phyloP scores from a whole-genome alignment of 1,140 invertebrate genomes.

The Drosophila biarmipes region DNA sequence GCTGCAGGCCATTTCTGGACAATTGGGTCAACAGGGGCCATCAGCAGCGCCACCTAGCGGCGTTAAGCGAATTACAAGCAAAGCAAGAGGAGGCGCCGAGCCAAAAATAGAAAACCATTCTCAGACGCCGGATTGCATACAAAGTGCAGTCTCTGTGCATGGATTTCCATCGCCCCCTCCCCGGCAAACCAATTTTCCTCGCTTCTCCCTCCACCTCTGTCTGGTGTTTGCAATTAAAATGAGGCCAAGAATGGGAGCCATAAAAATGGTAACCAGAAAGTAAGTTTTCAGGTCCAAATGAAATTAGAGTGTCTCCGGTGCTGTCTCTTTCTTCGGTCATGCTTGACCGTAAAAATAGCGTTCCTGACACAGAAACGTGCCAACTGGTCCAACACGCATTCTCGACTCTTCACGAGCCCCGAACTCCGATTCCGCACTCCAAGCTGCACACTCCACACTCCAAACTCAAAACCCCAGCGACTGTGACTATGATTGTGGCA shows the following conservation, averaged over 20 bases:
- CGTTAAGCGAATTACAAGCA: constrained; percentile 71
- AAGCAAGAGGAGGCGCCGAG: constrained; percentile 21
- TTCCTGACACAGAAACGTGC: constrained; percentile 62
- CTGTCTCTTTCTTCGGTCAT: constrained; percentile 36
- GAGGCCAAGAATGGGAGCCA: constrained; percentile 61
- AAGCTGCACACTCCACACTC: constrained; percentile 21
- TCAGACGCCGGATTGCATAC: constrained; percentile 60
- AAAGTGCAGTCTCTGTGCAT: constrained; percentile 55
- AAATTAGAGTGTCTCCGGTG: constrained; percentile 47
- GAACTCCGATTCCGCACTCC: constrained; percentile 18
- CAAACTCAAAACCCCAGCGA: constrained; percentile 31
- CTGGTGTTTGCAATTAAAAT: constrained; percentile 71
- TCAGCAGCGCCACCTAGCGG: constrained; percentile 69
- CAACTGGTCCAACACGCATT: constrained; percentile 67
- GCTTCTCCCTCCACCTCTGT: not conserved
- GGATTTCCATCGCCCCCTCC: constrained; percentile 9
- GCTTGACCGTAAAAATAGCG: constrained; percentile 57
- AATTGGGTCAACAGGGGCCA: constrained; percentile 75
- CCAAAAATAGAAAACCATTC: constrained; percentile 67
- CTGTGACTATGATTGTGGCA: constrained; percentile 46
- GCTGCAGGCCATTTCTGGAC: constrained; percentile 44
- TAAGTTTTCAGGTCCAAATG: constrained; percentile 60
- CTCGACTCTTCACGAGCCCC: constrained; percentile 25
- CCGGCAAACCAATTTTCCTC: not conserved
- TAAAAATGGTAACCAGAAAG: constrained; percentile 56